A percentile compares a stretch with the other conserved stretches of the same genome.
phyloP scores from a whole-genome alignment of 2,888 invertebrate genomes.

The Callosobruchus maculatus region DNA sequence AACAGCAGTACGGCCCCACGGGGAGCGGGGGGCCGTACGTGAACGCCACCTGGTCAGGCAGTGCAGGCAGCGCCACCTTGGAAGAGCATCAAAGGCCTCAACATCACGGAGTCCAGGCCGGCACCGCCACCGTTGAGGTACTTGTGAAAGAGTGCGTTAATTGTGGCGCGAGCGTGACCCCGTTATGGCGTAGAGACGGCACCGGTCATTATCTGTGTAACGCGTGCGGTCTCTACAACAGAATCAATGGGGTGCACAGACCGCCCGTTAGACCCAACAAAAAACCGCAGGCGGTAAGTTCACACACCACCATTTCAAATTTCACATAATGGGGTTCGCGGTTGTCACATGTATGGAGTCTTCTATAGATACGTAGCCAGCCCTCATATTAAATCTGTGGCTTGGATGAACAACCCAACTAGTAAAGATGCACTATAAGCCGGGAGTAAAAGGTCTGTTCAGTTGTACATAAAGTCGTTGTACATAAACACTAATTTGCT shows the following conservation, averaged over 20 bases:
- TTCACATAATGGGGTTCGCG: constrained; percentile 3
- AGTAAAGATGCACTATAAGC: too few relatives aligned
- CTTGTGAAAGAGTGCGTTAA: constrained; percentile 71
- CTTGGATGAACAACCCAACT: too few relatives aligned
- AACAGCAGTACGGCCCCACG: constrained; percentile 13
- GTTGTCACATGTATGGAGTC: neutral
- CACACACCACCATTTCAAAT: neutral
- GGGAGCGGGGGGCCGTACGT: constrained; percentile 9
- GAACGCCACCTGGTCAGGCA: constrained; percentile 15
- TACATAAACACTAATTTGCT: too few relatives aligned
- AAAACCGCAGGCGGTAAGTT: constrained; percentile 59
- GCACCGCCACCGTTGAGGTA: constrained; percentile 34
- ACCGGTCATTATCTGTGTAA: constrained; percentile 86
- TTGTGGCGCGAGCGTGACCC: constrained; percentile 65
- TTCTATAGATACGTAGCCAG: neutral
- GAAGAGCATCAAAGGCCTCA: neutral
- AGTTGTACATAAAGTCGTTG: too few relatives aligned
- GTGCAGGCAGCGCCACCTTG: neutral
- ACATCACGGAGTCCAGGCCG: constrained; percentile 19
- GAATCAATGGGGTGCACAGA: constrained; percentile 70
- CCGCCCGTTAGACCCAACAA: constrained; percentile 68
- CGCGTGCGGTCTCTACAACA: constrained; percentile 66
- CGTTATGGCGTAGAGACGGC: constrained; percentile 82
- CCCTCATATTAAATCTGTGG: too few relatives aligned
- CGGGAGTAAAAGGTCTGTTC: too few relatives aligned